phyloP scores from a whole-genome alignment of 2,797 vertebrate genomes.

The Gymnopithys bicolor region DNA sequence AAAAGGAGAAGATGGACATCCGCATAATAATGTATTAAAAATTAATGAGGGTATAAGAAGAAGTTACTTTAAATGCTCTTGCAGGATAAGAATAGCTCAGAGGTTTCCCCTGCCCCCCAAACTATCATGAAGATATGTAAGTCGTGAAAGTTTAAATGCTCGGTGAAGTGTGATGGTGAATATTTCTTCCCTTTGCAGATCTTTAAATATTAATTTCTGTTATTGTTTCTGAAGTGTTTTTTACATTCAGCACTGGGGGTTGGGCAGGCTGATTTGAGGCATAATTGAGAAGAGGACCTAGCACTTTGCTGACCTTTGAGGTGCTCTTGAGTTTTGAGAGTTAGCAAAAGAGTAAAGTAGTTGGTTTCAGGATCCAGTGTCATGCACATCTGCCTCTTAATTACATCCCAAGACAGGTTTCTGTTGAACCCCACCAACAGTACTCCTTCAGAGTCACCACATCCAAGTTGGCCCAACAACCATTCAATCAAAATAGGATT shows the following conservation, averaged over 20 bases:
- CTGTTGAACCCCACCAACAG: background rate
- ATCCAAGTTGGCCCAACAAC: background rate
- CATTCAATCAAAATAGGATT: background rate
- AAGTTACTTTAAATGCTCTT: slow-evolving; percentile 25
- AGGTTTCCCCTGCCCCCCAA: background rate
- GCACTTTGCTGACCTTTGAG: background rate
- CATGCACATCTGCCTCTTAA: background rate
- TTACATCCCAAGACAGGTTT: background rate
- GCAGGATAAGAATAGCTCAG: slow-evolving; percentile 22
- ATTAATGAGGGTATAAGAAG: background rate
- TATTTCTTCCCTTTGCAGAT: background rate
- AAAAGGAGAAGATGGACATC: background rate
- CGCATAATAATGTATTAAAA: slow-evolving; percentile 35
- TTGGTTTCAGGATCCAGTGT: background rate
- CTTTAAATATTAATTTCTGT: background rate
- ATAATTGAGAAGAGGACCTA: background rate
- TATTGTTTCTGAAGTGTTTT: background rate
- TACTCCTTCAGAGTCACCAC: background rate
- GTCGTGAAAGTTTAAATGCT: background rate
- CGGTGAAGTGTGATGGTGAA: background rate
- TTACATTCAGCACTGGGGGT: background rate
- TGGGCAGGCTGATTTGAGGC: background rate
- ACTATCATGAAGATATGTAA: background rate
- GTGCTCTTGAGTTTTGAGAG: background rate
- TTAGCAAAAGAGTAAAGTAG: background rate